Evolutionary conservation across 2,888 invertebrate species (phyloP).

Genomic region (Melangyna quadrimaculata): DNA sequence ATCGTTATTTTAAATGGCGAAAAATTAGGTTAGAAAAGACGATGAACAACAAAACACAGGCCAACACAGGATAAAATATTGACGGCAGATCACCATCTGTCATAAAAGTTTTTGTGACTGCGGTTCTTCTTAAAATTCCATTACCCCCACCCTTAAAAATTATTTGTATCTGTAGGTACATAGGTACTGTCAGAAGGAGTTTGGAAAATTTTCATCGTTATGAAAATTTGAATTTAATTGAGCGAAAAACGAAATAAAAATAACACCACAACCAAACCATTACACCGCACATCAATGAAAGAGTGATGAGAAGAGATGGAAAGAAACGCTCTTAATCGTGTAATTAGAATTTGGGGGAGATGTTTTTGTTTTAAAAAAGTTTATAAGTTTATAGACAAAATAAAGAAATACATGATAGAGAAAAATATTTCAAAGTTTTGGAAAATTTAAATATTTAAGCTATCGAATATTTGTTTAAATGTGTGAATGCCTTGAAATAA

Average conservation of each 20-base stretch:
- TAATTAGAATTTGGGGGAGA: neutral
- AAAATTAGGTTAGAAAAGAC: slow-evolving; percentile 33
- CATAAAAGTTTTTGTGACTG: slow-evolving; percentile 65
- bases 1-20: neutral
- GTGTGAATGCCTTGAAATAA: too few relatives aligned
- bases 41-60: neutral
- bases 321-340: neutral
- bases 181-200: neutral
- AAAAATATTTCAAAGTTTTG: too few relatives aligned
- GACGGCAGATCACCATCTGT: slow-evolving; percentile 69
- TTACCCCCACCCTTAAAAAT: slow-evolving; percentile 17
- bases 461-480: too few relatives aligned
- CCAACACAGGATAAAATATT: slow-evolving; percentile 38
- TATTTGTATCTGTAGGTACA: neutral
- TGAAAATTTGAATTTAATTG: slow-evolving; percentile 70
- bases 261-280: neutral
- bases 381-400: neutral
- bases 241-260: slow-evolving; percentile 63
- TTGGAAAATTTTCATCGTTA: slow-evolving; percentile 55
- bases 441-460: too few relatives aligned
- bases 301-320: neutral
- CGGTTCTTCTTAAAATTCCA: slow-evolving; percentile 65
- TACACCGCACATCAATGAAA: neutral
- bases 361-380: neutral
- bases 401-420: too few relatives aligned